Percentiles rank a stretch among this genome's conserved stretches.
phyloP scores from a whole-genome alignment of 2,888 invertebrate genomes.

The Hoplodrina ambigua region DNA sequence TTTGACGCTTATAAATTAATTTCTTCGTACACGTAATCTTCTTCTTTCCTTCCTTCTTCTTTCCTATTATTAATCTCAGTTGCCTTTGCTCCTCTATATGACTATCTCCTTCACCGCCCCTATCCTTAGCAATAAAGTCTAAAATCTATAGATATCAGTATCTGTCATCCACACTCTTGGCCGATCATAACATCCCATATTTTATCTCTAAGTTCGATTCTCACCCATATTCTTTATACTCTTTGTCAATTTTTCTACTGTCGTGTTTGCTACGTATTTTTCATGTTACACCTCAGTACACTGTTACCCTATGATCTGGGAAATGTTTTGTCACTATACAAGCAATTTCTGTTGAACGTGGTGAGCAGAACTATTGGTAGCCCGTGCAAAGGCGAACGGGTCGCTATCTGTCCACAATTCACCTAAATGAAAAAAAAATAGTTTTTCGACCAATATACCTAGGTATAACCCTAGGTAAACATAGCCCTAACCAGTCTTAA shows the following conservation, averaged over 20 bases:
- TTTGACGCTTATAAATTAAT: slow-evolving; percentile 40
- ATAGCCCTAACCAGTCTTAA: background rate
- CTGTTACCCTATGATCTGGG: slow-evolving; percentile 23
- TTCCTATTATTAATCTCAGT: slow-evolving; percentile 35
- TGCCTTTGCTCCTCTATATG: slow-evolving; percentile 15
- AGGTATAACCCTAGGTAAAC: background rate
- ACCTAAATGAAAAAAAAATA: no score
- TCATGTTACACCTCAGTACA: slow-evolving; percentile 41
- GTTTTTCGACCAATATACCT: background rate
- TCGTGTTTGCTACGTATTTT: slow-evolving; percentile 42
- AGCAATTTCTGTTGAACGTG: background rate
- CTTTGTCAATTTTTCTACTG: slow-evolving; percentile 51
- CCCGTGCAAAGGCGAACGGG: no score
- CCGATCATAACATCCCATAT: slow-evolving; percentile 60
- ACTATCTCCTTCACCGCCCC: slow-evolving; percentile 18
- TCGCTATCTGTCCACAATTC: no score
- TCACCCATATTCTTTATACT: slow-evolving; percentile 50
- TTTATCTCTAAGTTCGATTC: slow-evolving; percentile 53
- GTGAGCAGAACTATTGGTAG: background rate
- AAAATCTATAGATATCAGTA: slow-evolving; percentile 56
- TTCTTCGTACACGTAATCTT: slow-evolving; percentile 21
- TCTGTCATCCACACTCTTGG: slow-evolving; percentile 59
- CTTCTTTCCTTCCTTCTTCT: no score
- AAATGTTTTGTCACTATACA: slow-evolving; percentile 15
- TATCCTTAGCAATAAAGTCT: slow-evolving; percentile 56